These are phyloP conservation scores for Ctenoplectra terminalis DNA, from an alignment of 1,140 invertebrate genomes.

Conservation along the genomic window DNA sequence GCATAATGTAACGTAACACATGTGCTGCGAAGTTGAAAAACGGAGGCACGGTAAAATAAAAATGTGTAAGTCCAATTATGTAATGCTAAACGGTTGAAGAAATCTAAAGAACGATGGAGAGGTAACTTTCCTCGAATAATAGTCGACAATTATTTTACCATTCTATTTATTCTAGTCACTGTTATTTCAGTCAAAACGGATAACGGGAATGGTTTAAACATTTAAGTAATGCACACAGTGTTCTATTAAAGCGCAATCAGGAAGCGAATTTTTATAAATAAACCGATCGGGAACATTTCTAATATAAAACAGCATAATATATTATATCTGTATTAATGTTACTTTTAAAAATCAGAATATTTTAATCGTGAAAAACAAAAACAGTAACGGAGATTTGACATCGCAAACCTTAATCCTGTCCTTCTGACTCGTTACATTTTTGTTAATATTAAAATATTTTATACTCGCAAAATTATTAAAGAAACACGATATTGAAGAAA, in stretches of 20 bases:
- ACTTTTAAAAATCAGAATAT: too few species aligned
- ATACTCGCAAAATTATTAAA: too few species aligned
- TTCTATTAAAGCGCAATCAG: background rate
- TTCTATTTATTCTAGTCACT: background rate
- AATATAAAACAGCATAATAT: too few species aligned
- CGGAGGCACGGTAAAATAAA: background rate
- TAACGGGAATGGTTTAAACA: background rate
- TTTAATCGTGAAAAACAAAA: too few species aligned
- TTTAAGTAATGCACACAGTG: background rate
- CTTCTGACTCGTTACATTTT: too few species aligned
- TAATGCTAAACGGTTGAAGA: slow-evolving; percentile 1
- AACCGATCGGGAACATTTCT: background rate
- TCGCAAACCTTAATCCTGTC: too few species aligned
- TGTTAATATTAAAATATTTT: too few species aligned
- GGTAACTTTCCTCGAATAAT: slow-evolving; percentile 26
- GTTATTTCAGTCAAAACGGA: background rate
- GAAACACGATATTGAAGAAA: too few species aligned
- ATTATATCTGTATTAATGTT: too few species aligned
- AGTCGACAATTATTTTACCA: background rate
- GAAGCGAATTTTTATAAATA: background rate
- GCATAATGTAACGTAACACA: too few species aligned
- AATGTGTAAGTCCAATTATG: background rate
- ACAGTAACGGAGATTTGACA: too few species aligned
- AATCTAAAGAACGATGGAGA: background rate
- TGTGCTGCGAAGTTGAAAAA: background rate